Percentiles rank a stretch among this genome's conserved stretches.
Evolutionary conservation across 2,797 vertebrate genomes (phyloP).

Genomic region (Emydoidea blandingii): DNA sequence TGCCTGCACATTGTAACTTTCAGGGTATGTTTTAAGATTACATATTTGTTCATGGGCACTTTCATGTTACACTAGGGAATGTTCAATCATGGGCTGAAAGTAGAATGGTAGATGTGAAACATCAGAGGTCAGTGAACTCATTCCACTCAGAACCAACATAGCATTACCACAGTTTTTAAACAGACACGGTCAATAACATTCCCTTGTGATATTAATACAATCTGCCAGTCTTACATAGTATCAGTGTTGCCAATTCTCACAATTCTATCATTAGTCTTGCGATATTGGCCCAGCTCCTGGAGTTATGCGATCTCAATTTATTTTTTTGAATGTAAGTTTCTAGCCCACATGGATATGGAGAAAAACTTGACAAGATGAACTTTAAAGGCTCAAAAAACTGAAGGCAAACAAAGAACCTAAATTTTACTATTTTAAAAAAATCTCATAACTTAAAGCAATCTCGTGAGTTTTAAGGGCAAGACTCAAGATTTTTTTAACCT

Average conservation of each 20-base stretch:
- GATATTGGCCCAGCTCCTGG: background rate
- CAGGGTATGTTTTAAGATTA: background rate
- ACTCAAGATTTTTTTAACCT: background rate
- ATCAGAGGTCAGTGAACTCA: background rate
- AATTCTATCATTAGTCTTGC: background rate
- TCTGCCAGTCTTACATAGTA: background rate
- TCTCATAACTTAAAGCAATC: background rate
- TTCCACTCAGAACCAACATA: background rate
- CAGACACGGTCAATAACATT: background rate
- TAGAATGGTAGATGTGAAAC: background rate
- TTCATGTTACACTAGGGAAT: background rate
- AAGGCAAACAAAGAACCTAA: background rate
- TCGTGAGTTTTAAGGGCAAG: background rate
- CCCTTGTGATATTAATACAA: background rate
- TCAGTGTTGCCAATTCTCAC: background rate
- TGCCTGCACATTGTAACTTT: background rate
- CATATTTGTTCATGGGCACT: background rate
- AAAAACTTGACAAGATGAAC: background rate
- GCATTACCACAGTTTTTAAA: background rate
- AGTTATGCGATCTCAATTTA: background rate
- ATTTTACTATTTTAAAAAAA: background rate
- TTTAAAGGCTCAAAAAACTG: background rate
- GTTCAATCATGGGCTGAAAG: background rate
- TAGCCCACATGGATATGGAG: background rate
- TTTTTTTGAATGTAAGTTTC: background rate